These are phyloP conservation scores for Gnathonemus longibarbis DNA, from an alignment of 2,113 vertebrate genomes.

Conservation along the genomic window DNA sequence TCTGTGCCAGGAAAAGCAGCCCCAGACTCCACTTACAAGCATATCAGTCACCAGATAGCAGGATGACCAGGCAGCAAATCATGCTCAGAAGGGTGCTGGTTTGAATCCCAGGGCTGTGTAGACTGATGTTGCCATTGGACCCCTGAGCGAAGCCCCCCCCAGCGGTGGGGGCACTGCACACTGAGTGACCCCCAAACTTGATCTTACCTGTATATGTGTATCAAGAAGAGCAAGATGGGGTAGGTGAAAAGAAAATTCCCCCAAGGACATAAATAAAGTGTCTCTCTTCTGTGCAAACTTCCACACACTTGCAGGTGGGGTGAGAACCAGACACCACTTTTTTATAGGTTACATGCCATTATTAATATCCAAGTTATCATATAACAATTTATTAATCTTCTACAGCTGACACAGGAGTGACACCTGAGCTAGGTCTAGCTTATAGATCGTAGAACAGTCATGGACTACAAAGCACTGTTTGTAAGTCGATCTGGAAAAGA, in stretches of 20 bases:
- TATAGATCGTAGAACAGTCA: too few species aligned
- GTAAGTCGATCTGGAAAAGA: too few species aligned
- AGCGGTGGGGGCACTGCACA: not conserved
- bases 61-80: not conserved
- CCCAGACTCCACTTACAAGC: not conserved
- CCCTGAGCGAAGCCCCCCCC: not conserved
- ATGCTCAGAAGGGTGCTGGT: not conserved
- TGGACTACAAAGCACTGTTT: too few species aligned
- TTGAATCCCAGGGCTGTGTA: not conserved
- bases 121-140: not conserved
- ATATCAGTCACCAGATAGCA: not conserved
- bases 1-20: not conserved
- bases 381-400: not conserved
- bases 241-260: not conserved
- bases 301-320: not conserved
- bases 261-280: not conserved
- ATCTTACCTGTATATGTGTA: not conserved
- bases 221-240: not conserved
- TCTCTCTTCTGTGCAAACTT: not conserved
- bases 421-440: not conserved
- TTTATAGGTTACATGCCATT: not conserved
- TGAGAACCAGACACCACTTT: not conserved
- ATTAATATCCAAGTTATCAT: not conserved
- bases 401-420: not conserved
- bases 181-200: not conserved